Conservation (phyloP, 2,113 vertebrate genomes). For the Gavia stellata region DNA sequence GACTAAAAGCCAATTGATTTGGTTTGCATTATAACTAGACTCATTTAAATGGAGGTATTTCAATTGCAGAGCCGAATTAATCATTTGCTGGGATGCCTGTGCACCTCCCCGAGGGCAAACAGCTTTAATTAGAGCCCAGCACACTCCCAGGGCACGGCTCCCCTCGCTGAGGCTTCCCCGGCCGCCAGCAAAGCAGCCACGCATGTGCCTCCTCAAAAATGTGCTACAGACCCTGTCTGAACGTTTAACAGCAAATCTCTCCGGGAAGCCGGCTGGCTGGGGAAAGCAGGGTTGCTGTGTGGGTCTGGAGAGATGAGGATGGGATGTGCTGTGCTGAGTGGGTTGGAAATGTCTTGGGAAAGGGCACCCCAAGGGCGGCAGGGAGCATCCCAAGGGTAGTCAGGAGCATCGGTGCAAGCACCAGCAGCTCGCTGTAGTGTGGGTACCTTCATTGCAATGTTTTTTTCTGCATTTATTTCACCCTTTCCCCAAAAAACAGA, state of each 20-base stretch:
- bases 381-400: neutral
- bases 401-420: rapidly evolving
- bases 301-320: neutral
- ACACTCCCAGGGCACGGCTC: neutral
- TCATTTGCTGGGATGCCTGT: neutral
- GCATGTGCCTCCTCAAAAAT: neutral
- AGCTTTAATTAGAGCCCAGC: conserved; percentile 12
- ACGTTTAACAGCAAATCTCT: neutral
- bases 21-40: conserved; percentile 7
- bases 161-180: neutral
- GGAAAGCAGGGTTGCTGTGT: neutral
- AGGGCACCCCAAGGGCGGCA: no score
- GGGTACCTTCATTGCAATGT: neutral
- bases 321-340: rapidly evolving
- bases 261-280: neutral
- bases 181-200: neutral
- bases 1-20: conserved; percentile 24
- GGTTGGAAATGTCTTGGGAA: neutral
- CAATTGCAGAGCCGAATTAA: neutral
- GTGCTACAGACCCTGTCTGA: neutral
- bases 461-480: neutral
- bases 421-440: neutral
- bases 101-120: neutral
- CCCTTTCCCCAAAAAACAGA: neutral
- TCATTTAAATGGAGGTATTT: conserved; percentile 46